Evolutionary conservation across 2,888 invertebrate species (phyloP), one percentile per base, ranked within the genome.

Genomic region (Pristionchus arcanus): DNA sequence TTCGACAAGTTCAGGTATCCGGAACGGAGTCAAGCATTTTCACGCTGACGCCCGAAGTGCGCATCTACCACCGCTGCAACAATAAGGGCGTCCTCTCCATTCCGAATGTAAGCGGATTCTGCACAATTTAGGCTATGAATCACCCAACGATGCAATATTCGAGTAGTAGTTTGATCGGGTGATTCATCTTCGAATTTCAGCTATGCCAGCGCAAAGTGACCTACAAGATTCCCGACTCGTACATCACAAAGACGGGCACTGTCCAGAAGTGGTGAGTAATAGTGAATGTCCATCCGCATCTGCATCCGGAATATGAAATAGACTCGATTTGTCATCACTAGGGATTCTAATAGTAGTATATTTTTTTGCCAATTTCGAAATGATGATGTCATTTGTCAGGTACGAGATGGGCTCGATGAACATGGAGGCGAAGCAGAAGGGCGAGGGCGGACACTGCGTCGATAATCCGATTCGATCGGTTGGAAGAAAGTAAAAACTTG

Each of bases 391-490:
- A 42, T 85, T 34, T 49, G 11, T 9, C 42, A 86, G 86, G 59
- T 87, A 87, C 71, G 71, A 87, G 31, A 49, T 87, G 49, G 87
- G 87, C 2, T 71, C 87, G 28, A 13, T 87, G 49, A 87, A 87
- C 74, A 87, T 87, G 87, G 87, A 87, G 21, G 87, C 87, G 31
- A 87, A 87, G 55, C 87, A 71, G 87, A 87, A 31, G 34, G 55
- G 59, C 31, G 87, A 87, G 34, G 37, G 42, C 16, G 42, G 49
- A 42, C 59, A 87, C 34, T 87, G 87, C 87, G 63, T 87, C 2
- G n/a, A 15, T 31, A 68, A 68, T 28, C 68, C 68, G n/a, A 28
- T 68, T 21, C 63, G 63, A 63, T 21, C n/a, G 25, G 7, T 63
- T 9, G 63, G 63, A 49, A 13, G 42, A 9, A 49, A 9, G 11